Conservation (phyloP, 1,140 invertebrate genomes). For the Carposina sasakii region DNA sequence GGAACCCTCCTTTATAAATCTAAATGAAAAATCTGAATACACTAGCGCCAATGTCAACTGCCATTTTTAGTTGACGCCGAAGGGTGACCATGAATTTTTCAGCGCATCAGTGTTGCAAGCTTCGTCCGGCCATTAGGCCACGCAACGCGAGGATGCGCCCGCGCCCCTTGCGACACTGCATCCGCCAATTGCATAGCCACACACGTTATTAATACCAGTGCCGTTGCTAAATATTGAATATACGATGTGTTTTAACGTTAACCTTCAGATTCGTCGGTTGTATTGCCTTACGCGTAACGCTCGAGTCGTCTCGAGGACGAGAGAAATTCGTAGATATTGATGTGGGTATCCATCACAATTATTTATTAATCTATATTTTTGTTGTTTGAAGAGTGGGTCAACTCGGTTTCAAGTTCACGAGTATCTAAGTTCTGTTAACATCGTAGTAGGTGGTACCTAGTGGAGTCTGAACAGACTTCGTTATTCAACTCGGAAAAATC, state of each 20-base stretch:
- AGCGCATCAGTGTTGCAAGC: conserved; percentile 11
- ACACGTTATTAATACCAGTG: conserved; percentile 59
- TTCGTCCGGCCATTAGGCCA: conserved; percentile 59
- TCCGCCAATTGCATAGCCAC: conserved; percentile 55
- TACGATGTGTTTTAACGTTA: conserved; percentile 52
- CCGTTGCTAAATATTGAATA: conserved; percentile 61
- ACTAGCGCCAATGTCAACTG: too few relatives aligned
- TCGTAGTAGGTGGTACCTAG: too few relatives aligned
- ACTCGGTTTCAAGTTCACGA: too few relatives aligned
- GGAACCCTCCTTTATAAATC: too few relatives aligned
- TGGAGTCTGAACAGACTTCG: too few relatives aligned
- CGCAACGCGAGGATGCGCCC: conserved; percentile 60
- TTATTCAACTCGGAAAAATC: too few relatives aligned
- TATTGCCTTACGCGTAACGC: conserved; percentile 59
- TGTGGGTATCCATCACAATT: too few relatives aligned
- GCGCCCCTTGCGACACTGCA: conserved; percentile 59
- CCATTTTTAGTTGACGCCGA: conserved; percentile 24
- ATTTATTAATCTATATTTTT: too few relatives aligned
- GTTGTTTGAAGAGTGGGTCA: too few relatives aligned
- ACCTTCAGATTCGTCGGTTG: conserved; percentile 59
- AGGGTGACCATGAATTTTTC: conserved; percentile 23
- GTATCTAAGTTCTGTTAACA: too few relatives aligned
- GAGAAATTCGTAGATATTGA: too few relatives aligned
- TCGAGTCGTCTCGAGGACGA: conserved; percentile 52
- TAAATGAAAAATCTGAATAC: too few relatives aligned